Conservation (phyloP, 2,888 invertebrate species). For the Drosophila cyrtoloma region DNA sequence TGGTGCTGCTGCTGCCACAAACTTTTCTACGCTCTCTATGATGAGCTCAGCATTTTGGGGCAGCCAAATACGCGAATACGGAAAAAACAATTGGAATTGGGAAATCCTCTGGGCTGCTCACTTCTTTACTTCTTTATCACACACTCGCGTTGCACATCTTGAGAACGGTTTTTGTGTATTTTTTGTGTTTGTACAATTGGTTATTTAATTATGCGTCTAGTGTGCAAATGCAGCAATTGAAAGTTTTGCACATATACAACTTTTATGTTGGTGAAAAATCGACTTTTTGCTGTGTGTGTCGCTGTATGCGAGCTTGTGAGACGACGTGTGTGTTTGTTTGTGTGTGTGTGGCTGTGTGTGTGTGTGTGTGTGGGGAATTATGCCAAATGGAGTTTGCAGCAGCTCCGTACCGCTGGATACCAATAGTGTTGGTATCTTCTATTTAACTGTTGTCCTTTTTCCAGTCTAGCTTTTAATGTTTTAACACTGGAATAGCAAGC, state of each 20-base stretch:
- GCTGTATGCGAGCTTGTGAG: slow-evolving; percentile 7
- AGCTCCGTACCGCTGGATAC: slow-evolving; percentile 70
- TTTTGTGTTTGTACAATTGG: slow-evolving; percentile 13
- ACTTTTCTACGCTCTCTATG: slow-evolving; percentile 54
- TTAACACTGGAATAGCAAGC: slow-evolving; percentile 68
- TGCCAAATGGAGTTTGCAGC: slow-evolving; percentile 73
- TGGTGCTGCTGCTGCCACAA: slow-evolving; percentile 26
- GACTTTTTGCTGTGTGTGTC: slow-evolving; percentile 67
- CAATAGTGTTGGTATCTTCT: slow-evolving; percentile 82
- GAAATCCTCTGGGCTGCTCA: slow-evolving; percentile 6
- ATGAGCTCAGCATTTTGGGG: slow-evolving; percentile 76
- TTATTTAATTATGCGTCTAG: slow-evolving; percentile 16
- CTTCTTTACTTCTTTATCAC: slow-evolving; percentile 30
- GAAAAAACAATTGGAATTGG: slow-evolving; percentile 3
- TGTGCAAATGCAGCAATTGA: slow-evolving; percentile 61
- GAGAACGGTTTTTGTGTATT: slow-evolving; percentile 3
- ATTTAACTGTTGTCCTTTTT: slow-evolving; percentile 78
- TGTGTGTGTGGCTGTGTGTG: slow-evolving; percentile 27
- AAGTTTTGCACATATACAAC: slow-evolving; percentile 73
- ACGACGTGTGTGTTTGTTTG: slow-evolving; percentile 16
- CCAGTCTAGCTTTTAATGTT: slow-evolving; percentile 76
- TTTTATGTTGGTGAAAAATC: slow-evolving; percentile 77
- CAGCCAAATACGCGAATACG: slow-evolving; percentile 13
- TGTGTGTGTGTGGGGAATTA: slow-evolving; percentile 69
- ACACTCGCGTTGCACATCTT: slow-evolving; percentile 31